Percentiles rank a stretch among this genome's conserved stretches.
Conservation (phyloP, 2,797 vertebrate genomes). For the Neomorphus geoffroyi region DNA sequence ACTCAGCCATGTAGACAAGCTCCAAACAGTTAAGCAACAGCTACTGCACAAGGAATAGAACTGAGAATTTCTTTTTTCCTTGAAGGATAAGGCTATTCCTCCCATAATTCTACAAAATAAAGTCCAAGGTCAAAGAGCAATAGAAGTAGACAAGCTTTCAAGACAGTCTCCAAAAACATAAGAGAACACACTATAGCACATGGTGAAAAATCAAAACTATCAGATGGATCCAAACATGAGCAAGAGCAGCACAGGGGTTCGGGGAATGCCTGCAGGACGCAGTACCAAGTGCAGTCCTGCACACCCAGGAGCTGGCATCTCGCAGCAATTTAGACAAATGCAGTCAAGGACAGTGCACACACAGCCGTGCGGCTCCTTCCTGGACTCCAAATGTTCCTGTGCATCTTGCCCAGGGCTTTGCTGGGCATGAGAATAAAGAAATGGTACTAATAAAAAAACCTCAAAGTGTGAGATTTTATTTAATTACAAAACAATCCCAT, state of each 20-base stretch:
- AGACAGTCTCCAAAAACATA: not conserved
- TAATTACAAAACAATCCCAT: not conserved
- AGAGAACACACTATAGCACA: not conserved
- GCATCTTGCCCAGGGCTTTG: not conserved
- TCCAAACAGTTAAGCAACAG: not conserved
- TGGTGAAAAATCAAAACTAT: accelerated
- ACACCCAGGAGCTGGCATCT: accelerated
- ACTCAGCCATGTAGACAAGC: not conserved
- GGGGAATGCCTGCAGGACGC: not conserved
- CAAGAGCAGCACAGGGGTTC: not conserved
- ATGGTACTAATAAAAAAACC: not conserved
- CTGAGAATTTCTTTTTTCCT: not conserved
- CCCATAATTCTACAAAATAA: not conserved
- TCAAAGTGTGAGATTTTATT: not conserved
- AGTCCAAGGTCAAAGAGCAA: not conserved
- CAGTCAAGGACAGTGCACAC: not conserved
- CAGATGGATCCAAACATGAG: accelerated
- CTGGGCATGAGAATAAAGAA: not conserved
- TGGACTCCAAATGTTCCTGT: not conserved
- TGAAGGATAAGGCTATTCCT: not conserved
- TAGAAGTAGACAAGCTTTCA: not conserved
- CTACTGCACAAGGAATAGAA: not conserved
- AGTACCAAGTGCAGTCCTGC: accelerated
- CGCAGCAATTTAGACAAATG: not conserved
- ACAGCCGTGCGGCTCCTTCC: not conserved